Base-by-base conservation (phyloP, 2,113 vertebrate species). In the Condylura cristata region DNA sequence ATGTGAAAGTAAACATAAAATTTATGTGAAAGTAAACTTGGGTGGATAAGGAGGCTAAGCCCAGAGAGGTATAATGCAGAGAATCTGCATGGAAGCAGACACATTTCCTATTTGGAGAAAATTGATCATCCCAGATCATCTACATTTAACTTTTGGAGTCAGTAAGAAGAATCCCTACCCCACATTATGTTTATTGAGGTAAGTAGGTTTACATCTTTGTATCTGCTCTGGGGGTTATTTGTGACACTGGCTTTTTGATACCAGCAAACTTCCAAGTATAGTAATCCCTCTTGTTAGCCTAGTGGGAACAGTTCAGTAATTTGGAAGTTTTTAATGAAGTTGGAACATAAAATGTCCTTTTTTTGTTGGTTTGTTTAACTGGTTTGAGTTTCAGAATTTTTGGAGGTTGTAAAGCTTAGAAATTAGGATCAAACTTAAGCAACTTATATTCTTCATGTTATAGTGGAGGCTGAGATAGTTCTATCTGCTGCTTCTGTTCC, bases 1-100 rank as follows among this genome's bases (percentile, higher is more conserved):
- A n/a, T n/a, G n/a, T n/a, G n/a, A n/a, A n/a, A n/a, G n/a, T n/a
- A n/a, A n/a, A n/a, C n/a, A n/a, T 39, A 72, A 22, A 10, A 65
- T 81, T 87, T 94, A 75, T 91, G 71, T 90, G 61, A 5, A 51
- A 22, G 84, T 83, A 84, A 89, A 56, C 20, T 78, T 76, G 32
- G 22, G 18, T 70, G 41, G 58, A 44, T 71, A 22, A 22, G 60
- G n/a, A 66, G 34, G 32, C n/a, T 34, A 61, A 87, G 16, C 46
- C 20, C 58, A 61, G 51, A 75, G 51, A 76, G 12, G 48, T 86
- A 34, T 5, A 26, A 39, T 48, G 7, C 17, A 46, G 46, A 88
- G 39, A 72, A 28, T 46, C 41, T 81, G 51, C 4, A 12, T 66
- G 17, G 66, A 60, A 81, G 41, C 12, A 74, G 30, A 14, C 14